Conservation (phyloP, 2,888 invertebrate genomes). For the Coleophora deauratella region DNA sequence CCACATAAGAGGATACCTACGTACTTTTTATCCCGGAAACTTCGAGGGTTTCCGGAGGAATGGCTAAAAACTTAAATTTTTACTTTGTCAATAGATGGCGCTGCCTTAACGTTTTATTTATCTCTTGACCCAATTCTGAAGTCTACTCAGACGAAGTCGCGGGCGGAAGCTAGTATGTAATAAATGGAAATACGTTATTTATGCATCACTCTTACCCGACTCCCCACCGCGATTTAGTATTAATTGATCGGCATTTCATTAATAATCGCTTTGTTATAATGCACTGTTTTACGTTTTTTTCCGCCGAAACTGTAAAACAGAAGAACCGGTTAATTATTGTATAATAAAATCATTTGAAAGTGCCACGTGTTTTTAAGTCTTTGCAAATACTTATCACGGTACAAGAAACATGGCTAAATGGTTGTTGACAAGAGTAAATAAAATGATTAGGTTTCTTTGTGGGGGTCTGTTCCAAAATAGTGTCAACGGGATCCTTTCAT, state of each 20-base stretch:
- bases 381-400: slow-evolving; percentile 6
- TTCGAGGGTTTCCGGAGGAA: too few relatives aligned
- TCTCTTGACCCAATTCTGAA: too few relatives aligned
- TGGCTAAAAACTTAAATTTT: too few relatives aligned
- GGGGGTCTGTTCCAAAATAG: too few relatives aligned
- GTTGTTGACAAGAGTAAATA: too few relatives aligned
- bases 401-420: too few relatives aligned
- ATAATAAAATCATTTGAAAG: slow-evolving; percentile 23
- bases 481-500: too few relatives aligned
- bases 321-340: slow-evolving; percentile 23
- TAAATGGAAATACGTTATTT: slow-evolving; percentile 54
- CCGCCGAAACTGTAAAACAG: slow-evolving; percentile 12
- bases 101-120: too few relatives aligned
- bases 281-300: slow-evolving; percentile 33
- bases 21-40: too few relatives aligned
- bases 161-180: slow-evolving; percentile 28
- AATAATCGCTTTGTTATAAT: slow-evolving; percentile 45
- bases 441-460: too few relatives aligned
- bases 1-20: too few relatives aligned
- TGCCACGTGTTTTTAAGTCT: slow-evolving; percentile 24
- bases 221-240: slow-evolving; percentile 48
- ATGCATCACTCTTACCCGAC: slow-evolving; percentile 48
- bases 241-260: slow-evolving; percentile 60
- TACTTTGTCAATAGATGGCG: too few relatives aligned
- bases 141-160: neutral